These are phyloP conservation scores for Agrilus mali DNA, from an alignment of 2,888 invertebrate genomes.

Conservation along the genomic window DNA sequence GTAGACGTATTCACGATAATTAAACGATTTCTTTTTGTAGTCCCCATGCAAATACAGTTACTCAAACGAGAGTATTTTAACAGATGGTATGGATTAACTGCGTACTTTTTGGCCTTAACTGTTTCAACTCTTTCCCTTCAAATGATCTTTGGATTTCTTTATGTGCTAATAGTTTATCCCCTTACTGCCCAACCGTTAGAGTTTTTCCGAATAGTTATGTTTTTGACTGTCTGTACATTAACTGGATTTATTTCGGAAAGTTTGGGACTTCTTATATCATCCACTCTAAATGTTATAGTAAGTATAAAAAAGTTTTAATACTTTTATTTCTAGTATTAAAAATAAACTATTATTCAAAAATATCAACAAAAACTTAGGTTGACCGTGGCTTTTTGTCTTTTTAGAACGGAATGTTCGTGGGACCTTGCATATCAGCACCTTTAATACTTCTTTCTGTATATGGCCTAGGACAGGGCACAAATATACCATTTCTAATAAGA, in stretches of 20 bases:
- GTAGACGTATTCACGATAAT: background rate
- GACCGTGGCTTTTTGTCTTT: conserved; percentile 17
- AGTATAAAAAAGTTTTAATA: conserved; percentile 28
- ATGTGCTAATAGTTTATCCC: conserved; percentile 57
- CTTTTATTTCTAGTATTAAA: background rate
- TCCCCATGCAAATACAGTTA: conserved; percentile 65
- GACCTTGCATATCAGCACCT: conserved; percentile 77
- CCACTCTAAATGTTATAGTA: conserved; percentile 64
- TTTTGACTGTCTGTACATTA: conserved; percentile 55
- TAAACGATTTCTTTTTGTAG: conserved; percentile 36
- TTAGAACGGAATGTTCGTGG: conserved; percentile 81
- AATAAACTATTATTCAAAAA: background rate
- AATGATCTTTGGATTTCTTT: conserved; percentile 52
- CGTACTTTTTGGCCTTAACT: conserved; percentile 65
- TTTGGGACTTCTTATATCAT: conserved; percentile 62
- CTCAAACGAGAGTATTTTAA: conserved; percentile 75
- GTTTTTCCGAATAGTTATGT: conserved; percentile 49
- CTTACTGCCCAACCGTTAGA: conserved; percentile 70
- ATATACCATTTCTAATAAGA: conserved; percentile 61
- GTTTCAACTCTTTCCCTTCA: conserved; percentile 61
- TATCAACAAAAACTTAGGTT: background rate
- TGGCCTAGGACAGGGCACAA: conserved; percentile 56
- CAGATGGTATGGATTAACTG: conserved; percentile 69
- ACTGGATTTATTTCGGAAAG: conserved; percentile 68
- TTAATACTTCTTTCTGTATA: conserved; percentile 78